Evolutionary conservation across 2,888 invertebrate genomes (phyloP).

Genomic region (Escarpia spicata): DNA sequence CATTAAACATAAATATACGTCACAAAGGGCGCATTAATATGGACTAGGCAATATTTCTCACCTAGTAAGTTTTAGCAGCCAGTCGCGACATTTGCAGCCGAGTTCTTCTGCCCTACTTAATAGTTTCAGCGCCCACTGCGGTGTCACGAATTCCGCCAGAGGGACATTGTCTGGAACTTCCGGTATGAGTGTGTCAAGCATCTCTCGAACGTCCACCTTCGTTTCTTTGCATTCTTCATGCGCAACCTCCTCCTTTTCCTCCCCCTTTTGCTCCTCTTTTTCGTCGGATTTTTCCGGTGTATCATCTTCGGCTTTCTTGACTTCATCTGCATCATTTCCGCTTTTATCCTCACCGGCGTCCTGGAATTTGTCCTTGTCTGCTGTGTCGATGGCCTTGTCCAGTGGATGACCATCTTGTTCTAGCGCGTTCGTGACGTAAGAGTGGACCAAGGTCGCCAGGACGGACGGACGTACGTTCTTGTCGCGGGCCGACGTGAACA

Average conservation of each 20-base stretch:
- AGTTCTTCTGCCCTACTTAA: slow-evolving; percentile 31
- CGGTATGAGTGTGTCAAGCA: slow-evolving; percentile 52
- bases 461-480: slow-evolving; percentile 48
- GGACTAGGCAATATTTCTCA: slow-evolving; percentile 34
- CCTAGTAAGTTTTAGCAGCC: slow-evolving; percentile 54
- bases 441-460: slow-evolving; percentile 46
- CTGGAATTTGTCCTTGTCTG: slow-evolving; percentile 10
- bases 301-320: neutral
- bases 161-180: slow-evolving; percentile 53
- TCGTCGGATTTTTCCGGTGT: neutral
- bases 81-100: slow-evolving; percentile 46
- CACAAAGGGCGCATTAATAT: neutral
- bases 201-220: slow-evolving; percentile 42
- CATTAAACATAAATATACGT: neutral
- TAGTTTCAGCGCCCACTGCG: slow-evolving; percentile 35
- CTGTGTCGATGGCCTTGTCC: neutral
- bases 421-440: slow-evolving; percentile 30
- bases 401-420: neutral
- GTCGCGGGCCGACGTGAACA: slow-evolving; percentile 50
- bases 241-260: slow-evolving; percentile 18
- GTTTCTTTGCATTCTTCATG: neutral
- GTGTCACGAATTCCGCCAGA: slow-evolving; percentile 32
- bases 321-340: neutral
- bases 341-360: neutral
- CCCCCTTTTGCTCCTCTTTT: neutral